Evolutionary conservation across 2,113 vertebrate genomes (phyloP), one percentile per base, ranked within the genome.

Genomic region (Mirounga angustirostris): DNA sequence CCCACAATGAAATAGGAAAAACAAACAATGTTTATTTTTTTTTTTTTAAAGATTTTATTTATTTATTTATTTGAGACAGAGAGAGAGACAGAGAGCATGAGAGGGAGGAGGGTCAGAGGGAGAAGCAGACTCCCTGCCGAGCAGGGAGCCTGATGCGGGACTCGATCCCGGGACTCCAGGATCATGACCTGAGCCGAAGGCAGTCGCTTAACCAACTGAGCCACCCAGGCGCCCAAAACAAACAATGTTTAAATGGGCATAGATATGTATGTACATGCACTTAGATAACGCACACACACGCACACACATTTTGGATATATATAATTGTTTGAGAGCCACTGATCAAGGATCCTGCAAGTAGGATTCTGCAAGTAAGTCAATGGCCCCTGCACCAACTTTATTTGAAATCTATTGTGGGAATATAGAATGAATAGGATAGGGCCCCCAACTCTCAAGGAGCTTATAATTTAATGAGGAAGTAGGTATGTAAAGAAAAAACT

Each of bases 381-480:
- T 46, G 73, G 58, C 28, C 18, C 15, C 33, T 91, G 54, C 0
- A 59, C 26, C 82, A 54, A 74, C 46, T 87, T 96, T 82, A 91
- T 88, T 88, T 22, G 40, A 82, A 95, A 81, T 16, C 50, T 91
- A 21, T 28, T 95, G 10, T 81, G 65, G 40, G 52, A 74, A 93
- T 58, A 67, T 26, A 52, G 73, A 87, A 81, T 54, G 46, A 81
- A 58, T 58, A 92, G n/a, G 24, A 24, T 89, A 67, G 40, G n/a
- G 24, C 14, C 22, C 10, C 18, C n/a, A 80, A n/a, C 18, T 56
- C 14, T 89, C 22, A 83, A 8, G 16, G 19, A 89, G 59, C 16
- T 76, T 78, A 61, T 89, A 83, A 84, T 89, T 92, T 67, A 94
- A 80, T 73, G n/a, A 92, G 33, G 36, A 52, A 92, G 36, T 26